phyloP scores from a whole-genome alignment of 1,140 invertebrate genomes.

The Cydia fagiglandana region DNA sequence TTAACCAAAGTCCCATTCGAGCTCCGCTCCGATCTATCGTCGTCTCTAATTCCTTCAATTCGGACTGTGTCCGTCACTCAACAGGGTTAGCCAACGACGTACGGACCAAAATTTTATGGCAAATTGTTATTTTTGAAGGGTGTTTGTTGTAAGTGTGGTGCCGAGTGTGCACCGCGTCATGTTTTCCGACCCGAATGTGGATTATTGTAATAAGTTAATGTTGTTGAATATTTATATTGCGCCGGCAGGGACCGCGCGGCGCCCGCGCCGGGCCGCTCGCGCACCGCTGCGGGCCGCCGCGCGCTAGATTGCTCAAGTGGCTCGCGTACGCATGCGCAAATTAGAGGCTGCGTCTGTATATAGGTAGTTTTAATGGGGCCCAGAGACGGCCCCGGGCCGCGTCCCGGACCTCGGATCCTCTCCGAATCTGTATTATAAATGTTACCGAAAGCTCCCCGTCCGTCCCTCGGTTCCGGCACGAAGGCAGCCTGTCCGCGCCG shows the following conservation, averaged over 20 bases:
- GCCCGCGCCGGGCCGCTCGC: slow-evolving; percentile 38
- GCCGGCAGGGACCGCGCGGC: slow-evolving; percentile 33
- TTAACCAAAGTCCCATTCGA: slow-evolving; percentile 71
- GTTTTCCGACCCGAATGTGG: slow-evolving; percentile 40
- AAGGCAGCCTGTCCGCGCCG: slow-evolving; percentile 37
- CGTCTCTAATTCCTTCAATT: slow-evolving; percentile 54
- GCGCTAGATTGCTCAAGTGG: slow-evolving; percentile 68
- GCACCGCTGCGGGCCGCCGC: slow-evolving; percentile 35
- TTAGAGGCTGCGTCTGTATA: slow-evolving; percentile 69
- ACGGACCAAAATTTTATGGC: slow-evolving; percentile 60
- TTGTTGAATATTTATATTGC: slow-evolving; percentile 55
- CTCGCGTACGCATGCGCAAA: slow-evolving; percentile 62
- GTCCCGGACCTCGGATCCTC: slow-evolving; percentile 40
- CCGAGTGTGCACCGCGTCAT: slow-evolving; percentile 49
- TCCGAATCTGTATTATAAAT: slow-evolving; percentile 38
- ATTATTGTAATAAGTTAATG: slow-evolving; percentile 52
- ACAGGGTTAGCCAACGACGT: slow-evolving; percentile 65
- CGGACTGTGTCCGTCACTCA: slow-evolving; percentile 56
- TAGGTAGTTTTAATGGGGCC: slow-evolving; percentile 64
- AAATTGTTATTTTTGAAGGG: slow-evolving; percentile 55
- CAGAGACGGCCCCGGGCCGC: slow-evolving; percentile 46
- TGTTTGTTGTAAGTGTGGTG: slow-evolving; percentile 54
- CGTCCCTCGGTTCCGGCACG: slow-evolving; percentile 34
- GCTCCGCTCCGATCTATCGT: slow-evolving; percentile 53
- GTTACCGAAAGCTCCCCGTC: slow-evolving; percentile 37